Base-by-base conservation (phyloP, 2,888 invertebrate genomes). In the Acanthosepion lycidas region DNA sequence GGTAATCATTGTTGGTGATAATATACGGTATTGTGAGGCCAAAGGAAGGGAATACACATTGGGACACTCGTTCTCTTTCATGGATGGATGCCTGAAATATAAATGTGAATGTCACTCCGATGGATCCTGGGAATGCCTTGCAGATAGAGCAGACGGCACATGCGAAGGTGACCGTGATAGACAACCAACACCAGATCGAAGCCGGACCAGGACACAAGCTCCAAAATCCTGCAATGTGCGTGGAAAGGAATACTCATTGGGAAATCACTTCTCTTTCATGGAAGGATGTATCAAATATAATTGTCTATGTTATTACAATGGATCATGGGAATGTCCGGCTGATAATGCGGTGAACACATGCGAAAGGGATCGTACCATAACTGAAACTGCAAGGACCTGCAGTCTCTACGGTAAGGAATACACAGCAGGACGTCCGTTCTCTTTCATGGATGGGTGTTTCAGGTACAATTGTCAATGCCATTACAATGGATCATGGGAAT, bases 91-190 rank as follows among this genome's bases (percentile, higher is more conserved):
- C 91, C 95, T 94, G 33, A 93, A 94, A 59, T 96, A 95, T 48
- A 95, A 95, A 59, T 96, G 96, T 94, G 94, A 95, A 20, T 96
- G 96, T 95, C 91, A 94, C 15, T 95, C 95, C 92, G 95, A 96
- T 94, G 96, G 96, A 55, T 95, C 95, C 15, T 95, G 95, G 91
- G 95, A 95, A n/a, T 96, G 96, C 94, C 95, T 96, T 12, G 95
- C 95, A 1, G 95, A 95, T 12, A 51, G 95, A 33, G 95, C 95
- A 18, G 94, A 94, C 26, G 95, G 95, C 55, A 95, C 96, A 6
- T 96, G 96, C 91, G n/a, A 78, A 33, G n/a, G 33, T 33, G 33
- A 33, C 18, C 78, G 78, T 3, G 78, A 78, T n/a, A 78, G 78
- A 12, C 78, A 78, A 33, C 78, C 78, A 78, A 78, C 78, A 1